A percentile compares a stretch with the other conserved stretches of the same genome.
Conservation (phyloP, 2,113 vertebrate species). For the Pampusana beccarii region DNA sequence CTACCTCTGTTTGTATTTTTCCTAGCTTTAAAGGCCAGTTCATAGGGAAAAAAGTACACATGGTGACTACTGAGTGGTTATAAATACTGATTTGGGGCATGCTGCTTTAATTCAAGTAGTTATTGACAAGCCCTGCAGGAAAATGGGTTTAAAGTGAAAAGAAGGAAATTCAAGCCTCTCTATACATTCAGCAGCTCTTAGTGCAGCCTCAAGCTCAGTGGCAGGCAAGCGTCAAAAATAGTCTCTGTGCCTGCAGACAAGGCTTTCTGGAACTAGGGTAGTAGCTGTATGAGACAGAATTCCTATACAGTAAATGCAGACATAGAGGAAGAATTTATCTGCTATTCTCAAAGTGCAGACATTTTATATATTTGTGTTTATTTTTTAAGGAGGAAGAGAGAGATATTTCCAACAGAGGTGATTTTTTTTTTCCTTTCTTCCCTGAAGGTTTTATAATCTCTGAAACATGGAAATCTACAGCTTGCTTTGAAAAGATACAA, state of each 20-base stretch:
- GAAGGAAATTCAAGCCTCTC: neutral
- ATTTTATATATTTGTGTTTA: neutral
- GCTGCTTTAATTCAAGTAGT: neutral
- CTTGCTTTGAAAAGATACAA: neutral
- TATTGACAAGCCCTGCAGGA: neutral
- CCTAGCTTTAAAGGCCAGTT: neutral
- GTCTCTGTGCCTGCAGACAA: neutral
- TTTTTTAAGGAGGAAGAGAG: neutral
- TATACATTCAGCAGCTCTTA: neutral
- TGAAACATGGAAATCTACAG: neutral
- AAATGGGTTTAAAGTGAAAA: neutral
- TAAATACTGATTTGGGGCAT: neutral
- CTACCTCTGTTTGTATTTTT: neutral
- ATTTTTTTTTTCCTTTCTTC: neutral
- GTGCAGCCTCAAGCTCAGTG: constrained; percentile 16
- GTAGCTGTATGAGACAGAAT: neutral
- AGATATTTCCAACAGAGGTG: neutral
- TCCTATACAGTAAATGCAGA: neutral
- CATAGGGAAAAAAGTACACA: neutral
- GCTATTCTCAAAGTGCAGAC: neutral
- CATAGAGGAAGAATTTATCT: neutral
- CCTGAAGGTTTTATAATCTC: neutral
- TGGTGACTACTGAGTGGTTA: neutral
- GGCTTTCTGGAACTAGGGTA: neutral
- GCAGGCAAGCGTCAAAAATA: constrained; percentile 32